phyloP scores from a whole-genome alignment of 1,140 invertebrate genomes.

The Hormaphis cornu region DNA sequence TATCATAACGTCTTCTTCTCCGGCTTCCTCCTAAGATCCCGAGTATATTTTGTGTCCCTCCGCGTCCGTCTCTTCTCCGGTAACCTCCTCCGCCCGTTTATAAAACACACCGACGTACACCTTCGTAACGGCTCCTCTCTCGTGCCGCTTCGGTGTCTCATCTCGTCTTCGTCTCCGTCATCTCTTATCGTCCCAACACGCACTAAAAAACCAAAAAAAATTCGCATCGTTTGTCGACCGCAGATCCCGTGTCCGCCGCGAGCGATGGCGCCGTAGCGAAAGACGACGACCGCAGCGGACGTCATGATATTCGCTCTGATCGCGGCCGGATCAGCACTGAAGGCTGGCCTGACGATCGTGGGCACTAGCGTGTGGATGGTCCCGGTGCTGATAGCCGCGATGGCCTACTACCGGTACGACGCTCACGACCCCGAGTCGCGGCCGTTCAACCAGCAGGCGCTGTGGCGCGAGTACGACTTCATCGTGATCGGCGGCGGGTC shows the following conservation, averaged over 20 bases:
- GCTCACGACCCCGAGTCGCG: conserved; percentile 67
- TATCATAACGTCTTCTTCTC: no score
- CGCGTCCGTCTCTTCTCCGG: no score
- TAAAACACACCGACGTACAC: no score
- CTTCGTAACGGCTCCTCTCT: no score
- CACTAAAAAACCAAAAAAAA: no score
- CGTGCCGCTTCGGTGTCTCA: no score
- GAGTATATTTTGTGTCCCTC: no score
- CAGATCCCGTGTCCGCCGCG: background rate
- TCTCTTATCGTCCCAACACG: no score
- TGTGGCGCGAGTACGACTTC: conserved; percentile 68
- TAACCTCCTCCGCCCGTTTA: no score
- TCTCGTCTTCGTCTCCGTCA: no score
- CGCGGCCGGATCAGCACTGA: conserved; percentile 37
- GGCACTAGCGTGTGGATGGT: conserved; percentile 63
- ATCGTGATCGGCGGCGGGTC: conserved; percentile 83
- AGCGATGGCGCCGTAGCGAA: background rate
- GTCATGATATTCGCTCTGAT: conserved; percentile 38
- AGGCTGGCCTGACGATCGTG: conserved; percentile 38
- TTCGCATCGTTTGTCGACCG: no score
- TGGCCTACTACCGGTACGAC: conserved; percentile 73
- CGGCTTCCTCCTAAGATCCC: no score
- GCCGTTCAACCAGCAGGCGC: conserved; percentile 49
- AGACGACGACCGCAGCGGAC: background rate
- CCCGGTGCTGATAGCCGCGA: conserved; percentile 65